These are phyloP conservation scores for Microcebus lehilahytsara DNA, from an alignment of 2,113 vertebrate species.

Conservation along the genomic window DNA sequence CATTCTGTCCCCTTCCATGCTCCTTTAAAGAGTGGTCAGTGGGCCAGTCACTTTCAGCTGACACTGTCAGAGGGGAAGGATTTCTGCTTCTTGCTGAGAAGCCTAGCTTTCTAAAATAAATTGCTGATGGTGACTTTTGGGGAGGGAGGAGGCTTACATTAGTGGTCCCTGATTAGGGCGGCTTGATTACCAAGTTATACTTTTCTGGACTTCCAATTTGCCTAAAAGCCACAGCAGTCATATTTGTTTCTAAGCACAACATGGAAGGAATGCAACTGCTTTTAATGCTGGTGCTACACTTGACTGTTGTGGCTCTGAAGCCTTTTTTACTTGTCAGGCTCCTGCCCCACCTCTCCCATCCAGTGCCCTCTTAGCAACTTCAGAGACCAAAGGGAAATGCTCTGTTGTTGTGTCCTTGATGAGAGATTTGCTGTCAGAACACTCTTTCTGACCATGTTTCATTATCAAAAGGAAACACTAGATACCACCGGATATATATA, in stretches of 20 bases:
- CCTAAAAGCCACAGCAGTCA: neutral
- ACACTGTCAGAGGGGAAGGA: neutral
- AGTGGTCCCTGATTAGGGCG: neutral
- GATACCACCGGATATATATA: neutral
- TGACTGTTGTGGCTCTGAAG: neutral
- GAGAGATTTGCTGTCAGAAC: neutral
- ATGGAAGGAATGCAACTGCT: neutral
- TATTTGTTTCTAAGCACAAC: neutral
- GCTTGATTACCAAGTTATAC: neutral
- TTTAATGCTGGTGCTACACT: neutral
- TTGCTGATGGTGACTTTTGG: neutral
- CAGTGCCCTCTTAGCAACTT: neutral
- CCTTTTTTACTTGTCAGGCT: neutral
- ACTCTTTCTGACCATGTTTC: neutral
- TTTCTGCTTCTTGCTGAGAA: neutral
- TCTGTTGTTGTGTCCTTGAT: neutral
- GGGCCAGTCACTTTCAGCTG: neutral
- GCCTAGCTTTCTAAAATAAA: neutral
- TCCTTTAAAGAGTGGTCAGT: neutral
- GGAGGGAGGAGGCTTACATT: neutral
- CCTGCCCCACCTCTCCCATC: neutral
- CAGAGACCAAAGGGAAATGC: neutral
- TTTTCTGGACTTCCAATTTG: slow-evolving; percentile 24
- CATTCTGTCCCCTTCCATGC: neutral
- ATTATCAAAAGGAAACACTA: neutral